These are phyloP conservation scores for Archips crataeganus DNA, from an alignment of 2,888 invertebrate genomes.

Conservation along the genomic window DNA sequence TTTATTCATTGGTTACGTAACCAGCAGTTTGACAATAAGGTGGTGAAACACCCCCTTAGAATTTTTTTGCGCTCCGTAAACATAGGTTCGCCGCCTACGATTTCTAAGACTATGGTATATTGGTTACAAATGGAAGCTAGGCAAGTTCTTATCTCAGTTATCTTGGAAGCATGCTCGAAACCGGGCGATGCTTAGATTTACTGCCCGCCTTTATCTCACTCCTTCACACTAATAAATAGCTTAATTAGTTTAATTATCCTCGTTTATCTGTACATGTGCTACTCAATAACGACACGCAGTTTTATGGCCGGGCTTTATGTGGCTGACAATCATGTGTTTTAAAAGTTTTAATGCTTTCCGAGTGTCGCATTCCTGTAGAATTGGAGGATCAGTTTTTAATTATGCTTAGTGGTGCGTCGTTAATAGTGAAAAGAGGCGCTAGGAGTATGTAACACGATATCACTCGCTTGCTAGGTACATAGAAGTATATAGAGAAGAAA, in stretches of 20 bases:
- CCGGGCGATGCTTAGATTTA: slow-evolving; percentile 36
- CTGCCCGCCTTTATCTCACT: slow-evolving; percentile 22
- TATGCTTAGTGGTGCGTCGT: slow-evolving; percentile 6
- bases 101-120: not conserved
- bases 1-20: no score
- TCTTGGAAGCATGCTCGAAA: not conserved
- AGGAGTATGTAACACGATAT: not conserved
- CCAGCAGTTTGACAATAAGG: no score
- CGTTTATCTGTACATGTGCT: slow-evolving; percentile 62
- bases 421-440: not conserved
- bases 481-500: not conserved
- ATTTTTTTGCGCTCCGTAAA: not conserved
- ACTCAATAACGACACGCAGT: slow-evolving; percentile 51
- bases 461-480: not conserved
- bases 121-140: not conserved
- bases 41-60: no score
- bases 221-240: slow-evolving; percentile 58
- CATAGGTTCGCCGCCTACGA: not conserved
- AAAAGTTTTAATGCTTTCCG: slow-evolving; percentile 3
- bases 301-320: slow-evolving; percentile 59
- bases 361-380: slow-evolving; percentile 2
- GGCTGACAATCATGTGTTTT: slow-evolving; percentile 16
- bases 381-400: not conserved
- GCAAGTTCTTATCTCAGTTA: slow-evolving; percentile 28
- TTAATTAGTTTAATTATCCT: slow-evolving; percentile 69